Conservation (phyloP, 2,888 invertebrate genomes). For the Thecocarcelia acutangulata region DNA sequence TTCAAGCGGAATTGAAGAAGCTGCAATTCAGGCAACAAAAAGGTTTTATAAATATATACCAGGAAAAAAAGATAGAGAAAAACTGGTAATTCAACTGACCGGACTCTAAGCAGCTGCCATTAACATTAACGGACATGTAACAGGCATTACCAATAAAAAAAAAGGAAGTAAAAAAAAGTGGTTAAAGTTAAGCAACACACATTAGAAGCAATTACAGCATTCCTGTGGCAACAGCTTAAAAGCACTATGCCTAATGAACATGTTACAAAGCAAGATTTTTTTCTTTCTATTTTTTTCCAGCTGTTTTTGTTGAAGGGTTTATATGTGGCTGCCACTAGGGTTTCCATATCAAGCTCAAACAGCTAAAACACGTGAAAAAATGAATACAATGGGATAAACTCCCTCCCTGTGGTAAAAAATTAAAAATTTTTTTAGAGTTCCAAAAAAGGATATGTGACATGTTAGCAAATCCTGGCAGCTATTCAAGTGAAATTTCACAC, state of each 20-base stretch:
- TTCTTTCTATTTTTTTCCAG: neutral
- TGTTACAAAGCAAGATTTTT: neutral
- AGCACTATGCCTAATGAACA: neutral
- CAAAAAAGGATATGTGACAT: no score
- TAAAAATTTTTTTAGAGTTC: no score
- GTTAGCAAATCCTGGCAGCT: no score
- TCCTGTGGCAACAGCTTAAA: slow-evolving; percentile 14
- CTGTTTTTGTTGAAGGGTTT: neutral
- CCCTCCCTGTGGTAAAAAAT: no score
- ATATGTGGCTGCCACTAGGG: no score
- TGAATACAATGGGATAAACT: no score
- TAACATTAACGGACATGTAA: slow-evolving; percentile 36
- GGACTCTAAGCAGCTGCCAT: slow-evolving; percentile 48
- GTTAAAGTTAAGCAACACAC: slow-evolving; percentile 21
- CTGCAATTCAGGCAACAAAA: neutral
- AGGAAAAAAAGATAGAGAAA: neutral
- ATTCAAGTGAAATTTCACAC: no score
- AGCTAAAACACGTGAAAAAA: no score
- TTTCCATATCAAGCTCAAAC: no score
- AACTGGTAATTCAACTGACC: neutral
- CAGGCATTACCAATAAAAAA: neutral
- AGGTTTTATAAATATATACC: neutral
- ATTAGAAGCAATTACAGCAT: slow-evolving; percentile 48
- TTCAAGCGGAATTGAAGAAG: slow-evolving; percentile 3
- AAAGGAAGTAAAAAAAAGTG: neutral